Conservation (phyloP, 1,140 invertebrate genomes). For the Drosophila sproati region DNA sequence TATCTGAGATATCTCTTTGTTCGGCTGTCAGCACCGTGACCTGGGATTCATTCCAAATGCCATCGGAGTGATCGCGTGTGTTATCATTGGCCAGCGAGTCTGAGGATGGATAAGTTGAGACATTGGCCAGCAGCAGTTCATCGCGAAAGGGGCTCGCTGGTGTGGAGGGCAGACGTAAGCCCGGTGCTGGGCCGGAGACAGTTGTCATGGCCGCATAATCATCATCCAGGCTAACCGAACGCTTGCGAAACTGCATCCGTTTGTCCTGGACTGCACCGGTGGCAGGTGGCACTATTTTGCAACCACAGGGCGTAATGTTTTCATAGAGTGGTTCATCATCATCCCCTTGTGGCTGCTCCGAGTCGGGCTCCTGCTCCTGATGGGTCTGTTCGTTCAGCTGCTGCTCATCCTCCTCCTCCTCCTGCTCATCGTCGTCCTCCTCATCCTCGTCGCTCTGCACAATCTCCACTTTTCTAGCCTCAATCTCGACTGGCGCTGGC, state of each 20-base stretch:
- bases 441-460: slow-evolving; percentile 60
- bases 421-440: slow-evolving; percentile 41
- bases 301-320: slow-evolving; percentile 66
- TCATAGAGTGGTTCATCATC: slow-evolving; percentile 78
- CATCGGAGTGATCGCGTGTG: slow-evolving; percentile 92
- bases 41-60: slow-evolving; percentile 94
- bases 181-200: slow-evolving; percentile 13
- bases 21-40: slow-evolving; percentile 91
- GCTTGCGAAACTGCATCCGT: slow-evolving; percentile 86
- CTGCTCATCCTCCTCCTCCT: slow-evolving; percentile 35
- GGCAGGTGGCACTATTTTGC: slow-evolving; percentile 37
- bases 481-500: slow-evolving; percentile 58
- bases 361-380: slow-evolving; percentile 29
- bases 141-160: slow-evolving; percentile 86
- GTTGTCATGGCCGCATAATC: slow-evolving; percentile 44
- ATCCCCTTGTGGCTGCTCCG: slow-evolving; percentile 44
- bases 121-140: slow-evolving; percentile 70
- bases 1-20: slow-evolving; percentile 82
- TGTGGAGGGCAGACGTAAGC: slow-evolving; percentile 83
- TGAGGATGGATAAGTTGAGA: slow-evolving; percentile 91
- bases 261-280: slow-evolving; percentile 36
- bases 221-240: slow-evolving; percentile 87
- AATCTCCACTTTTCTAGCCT: slow-evolving; percentile 64
- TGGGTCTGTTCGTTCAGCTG: slow-evolving; percentile 22
- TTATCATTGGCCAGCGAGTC: slow-evolving; percentile 91